These are phyloP conservation scores for Tonatia bakeri DNA, from an alignment of 2,113 vertebrate species.

Conservation along the genomic window DNA sequence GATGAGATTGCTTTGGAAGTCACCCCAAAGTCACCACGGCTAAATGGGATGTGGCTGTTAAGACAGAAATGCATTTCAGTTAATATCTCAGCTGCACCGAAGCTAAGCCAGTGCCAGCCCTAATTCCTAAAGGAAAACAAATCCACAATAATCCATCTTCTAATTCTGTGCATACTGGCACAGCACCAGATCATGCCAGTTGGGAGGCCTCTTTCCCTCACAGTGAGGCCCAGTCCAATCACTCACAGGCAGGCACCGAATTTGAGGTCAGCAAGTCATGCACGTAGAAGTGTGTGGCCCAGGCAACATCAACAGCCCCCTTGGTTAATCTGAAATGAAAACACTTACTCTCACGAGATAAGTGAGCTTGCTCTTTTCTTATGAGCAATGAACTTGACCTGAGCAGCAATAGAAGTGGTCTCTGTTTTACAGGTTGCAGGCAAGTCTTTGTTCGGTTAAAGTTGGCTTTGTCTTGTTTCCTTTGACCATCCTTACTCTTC, in stretches of 20 bases:
- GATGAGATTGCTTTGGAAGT: conserved; percentile 87
- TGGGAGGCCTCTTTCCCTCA: conserved; percentile 69
- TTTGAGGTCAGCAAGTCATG: conserved; percentile 72
- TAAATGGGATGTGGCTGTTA: conserved; percentile 80
- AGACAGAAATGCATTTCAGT: conserved; percentile 85
- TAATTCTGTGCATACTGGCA: conserved; percentile 85
- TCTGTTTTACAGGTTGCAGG: background rate
- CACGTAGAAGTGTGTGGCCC: conserved; percentile 64
- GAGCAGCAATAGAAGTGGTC: background rate
- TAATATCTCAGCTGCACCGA: conserved; percentile 84
- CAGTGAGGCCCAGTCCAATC: conserved; percentile 61
- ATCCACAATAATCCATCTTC: conserved; percentile 87
- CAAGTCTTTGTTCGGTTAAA: background rate
- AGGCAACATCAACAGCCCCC: conserved; percentile 49
- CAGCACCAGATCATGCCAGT: conserved; percentile 73
- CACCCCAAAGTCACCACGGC: conserved; percentile 85
- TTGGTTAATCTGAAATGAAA: conserved; percentile 64
- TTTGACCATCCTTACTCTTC: background rate
- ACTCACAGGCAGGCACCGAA: conserved; percentile 51
- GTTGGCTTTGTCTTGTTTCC: background rate
- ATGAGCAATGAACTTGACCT: background rate
- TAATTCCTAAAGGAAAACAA: conserved; percentile 90
- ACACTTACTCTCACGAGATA: background rate
- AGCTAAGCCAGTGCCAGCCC: conserved; percentile 87
- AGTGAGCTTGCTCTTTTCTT: background rate